phyloP scores from a whole-genome alignment of 2,888 invertebrate genomes.

The Parelbella ahira region DNA sequence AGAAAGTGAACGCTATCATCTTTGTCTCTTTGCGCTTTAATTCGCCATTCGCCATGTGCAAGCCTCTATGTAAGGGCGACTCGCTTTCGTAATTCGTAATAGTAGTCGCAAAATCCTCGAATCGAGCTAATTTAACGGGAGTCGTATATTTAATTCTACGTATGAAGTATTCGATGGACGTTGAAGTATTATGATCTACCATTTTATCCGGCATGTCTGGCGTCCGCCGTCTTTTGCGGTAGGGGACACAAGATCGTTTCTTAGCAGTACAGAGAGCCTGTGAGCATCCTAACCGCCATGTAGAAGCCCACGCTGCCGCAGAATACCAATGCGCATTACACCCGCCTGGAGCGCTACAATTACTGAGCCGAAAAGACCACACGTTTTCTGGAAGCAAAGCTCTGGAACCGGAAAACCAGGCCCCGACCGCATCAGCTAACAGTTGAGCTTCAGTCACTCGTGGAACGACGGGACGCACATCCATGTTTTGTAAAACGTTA shows the following conservation, averaged over 20 bases:
- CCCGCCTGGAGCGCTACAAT: conserved; percentile 65
- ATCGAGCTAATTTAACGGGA: conserved; percentile 32
- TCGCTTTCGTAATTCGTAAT: conserved; percentile 35
- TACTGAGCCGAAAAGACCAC: conserved; percentile 57
- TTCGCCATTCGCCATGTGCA: conserved; percentile 30
- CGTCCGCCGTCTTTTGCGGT: conserved; percentile 47
- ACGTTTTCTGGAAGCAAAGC: conserved; percentile 58
- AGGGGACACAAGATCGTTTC: conserved; percentile 54
- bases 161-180: conserved; percentile 46
- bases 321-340: conserved; percentile 72
- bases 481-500: conserved; percentile 70
- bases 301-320: conserved; percentile 69
- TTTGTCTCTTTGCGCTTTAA: conserved; percentile 45
- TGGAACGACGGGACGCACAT: conserved; percentile 60
- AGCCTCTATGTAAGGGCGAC: conserved; percentile 58
- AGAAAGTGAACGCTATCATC: conserved; percentile 66
- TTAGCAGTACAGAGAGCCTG: conserved; percentile 64
- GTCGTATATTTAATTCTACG: conserved; percentile 58
- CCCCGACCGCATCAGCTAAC: conserved; percentile 65
- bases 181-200: conserved; percentile 31
- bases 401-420: conserved; percentile 70
- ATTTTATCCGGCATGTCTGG: conserved; percentile 10
- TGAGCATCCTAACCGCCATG: conserved; percentile 70
- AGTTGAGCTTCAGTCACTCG: conserved; percentile 67
- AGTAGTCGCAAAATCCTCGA: conserved; percentile 48